A percentile compares a stretch with the other conserved stretches of the same genome.
These are phyloP conservation scores for Pampus argenteus DNA, from an alignment of 2,797 vertebrate species.

Conservation along the genomic window DNA sequence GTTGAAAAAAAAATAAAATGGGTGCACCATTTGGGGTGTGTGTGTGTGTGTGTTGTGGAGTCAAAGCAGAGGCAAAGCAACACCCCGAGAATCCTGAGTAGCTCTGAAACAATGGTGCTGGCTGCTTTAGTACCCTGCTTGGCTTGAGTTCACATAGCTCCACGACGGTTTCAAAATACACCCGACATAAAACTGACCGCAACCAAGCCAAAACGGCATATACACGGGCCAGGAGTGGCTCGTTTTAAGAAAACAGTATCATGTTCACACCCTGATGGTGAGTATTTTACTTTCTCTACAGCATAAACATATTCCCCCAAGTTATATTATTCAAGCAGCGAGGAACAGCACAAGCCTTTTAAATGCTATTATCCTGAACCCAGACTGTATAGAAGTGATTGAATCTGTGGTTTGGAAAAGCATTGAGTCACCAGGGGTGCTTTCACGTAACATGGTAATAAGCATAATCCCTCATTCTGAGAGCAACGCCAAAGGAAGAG, in stretches of 20 bases:
- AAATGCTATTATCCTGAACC: constrained; percentile 17
- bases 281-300: constrained; percentile 16
- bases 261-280: constrained; percentile 30
- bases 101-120: constrained; percentile 64
- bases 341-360: constrained; percentile 14
- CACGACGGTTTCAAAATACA: constrained; percentile 59
- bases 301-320: constrained; percentile 6
- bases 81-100: constrained; percentile 68
- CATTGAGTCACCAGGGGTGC: constrained; percentile 28
- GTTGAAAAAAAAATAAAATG: constrained; percentile 29
- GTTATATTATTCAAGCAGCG: constrained; percentile 21
- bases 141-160: constrained; percentile 40
- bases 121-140: constrained; percentile 47
- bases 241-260: constrained; percentile 53
- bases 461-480: constrained; percentile 56
- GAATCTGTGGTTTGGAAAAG: constrained; percentile 22
- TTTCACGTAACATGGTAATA: constrained; percentile 61
- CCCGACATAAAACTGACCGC: constrained; percentile 32
- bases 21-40: constrained; percentile 45
- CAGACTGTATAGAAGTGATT: constrained; percentile 29
- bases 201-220: constrained; percentile 43
- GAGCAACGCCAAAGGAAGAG: constrained; percentile 40
- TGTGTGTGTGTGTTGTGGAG: constrained; percentile 57
- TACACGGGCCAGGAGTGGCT: constrained; percentile 40
- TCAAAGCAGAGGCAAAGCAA: constrained; percentile 51